Percentiles rank a stretch among this genome's conserved stretches.
Conservation (phyloP, 2,113 vertebrate genomes). For the Steatornis caripensis region DNA sequence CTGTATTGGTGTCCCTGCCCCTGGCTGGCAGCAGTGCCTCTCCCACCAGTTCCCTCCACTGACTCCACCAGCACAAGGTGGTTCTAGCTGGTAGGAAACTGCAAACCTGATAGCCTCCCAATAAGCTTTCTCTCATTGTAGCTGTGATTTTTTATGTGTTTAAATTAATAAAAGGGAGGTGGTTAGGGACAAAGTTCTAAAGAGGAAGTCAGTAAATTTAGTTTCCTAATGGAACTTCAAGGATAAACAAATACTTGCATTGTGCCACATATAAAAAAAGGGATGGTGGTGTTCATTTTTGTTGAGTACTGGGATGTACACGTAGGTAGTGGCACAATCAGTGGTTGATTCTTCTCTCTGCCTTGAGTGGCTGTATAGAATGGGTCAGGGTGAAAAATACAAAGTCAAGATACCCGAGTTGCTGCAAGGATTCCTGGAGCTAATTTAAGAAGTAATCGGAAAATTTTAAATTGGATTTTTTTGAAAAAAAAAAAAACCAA, state of each 20-base stretch:
- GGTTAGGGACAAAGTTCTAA: not conserved
- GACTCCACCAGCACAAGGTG: not conserved
- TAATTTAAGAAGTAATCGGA: not conserved
- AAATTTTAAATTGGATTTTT: not conserved
- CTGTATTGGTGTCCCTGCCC: not conserved
- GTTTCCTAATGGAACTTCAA: not conserved
- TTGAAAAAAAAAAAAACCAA: not conserved
- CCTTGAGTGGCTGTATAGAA: not conserved
- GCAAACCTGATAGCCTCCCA: not conserved
- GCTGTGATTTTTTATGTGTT: not conserved
- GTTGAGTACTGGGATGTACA: not conserved
- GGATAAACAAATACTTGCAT: not conserved
- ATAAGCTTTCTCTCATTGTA: not conserved
- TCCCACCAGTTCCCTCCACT: not conserved
- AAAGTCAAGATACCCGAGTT: not conserved
- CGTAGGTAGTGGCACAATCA: not conserved
- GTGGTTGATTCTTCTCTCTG: not conserved
- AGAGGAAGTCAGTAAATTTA: not conserved
- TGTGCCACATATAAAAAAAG: not conserved
- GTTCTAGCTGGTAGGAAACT: not conserved
- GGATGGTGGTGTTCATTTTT: not conserved
- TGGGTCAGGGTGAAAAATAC: not conserved
- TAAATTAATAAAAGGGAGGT: not conserved
- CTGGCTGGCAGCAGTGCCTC: not conserved
- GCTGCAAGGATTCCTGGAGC: not conserved